Percentiles rank a stretch among this genome's conserved stretches.
phyloP scores from a whole-genome alignment of 1,140 invertebrate species.

The Lysiphlebus fabarum region DNA sequence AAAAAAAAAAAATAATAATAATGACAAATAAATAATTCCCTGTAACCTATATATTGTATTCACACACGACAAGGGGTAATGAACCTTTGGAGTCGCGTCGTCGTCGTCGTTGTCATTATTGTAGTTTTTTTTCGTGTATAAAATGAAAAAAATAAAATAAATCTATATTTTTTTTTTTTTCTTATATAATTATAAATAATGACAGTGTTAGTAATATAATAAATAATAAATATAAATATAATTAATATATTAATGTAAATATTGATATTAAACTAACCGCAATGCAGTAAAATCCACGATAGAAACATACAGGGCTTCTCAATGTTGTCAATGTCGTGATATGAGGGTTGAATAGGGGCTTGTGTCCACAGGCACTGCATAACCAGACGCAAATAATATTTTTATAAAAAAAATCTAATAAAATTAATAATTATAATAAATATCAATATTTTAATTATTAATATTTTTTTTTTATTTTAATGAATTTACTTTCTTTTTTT shows the following conservation, averaged over 20 bases:
- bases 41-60: conserved; percentile 24
- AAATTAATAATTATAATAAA: too few relatives aligned
- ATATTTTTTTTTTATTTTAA: too few relatives aligned
- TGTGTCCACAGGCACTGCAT: conserved; percentile 39
- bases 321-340: conserved; percentile 30
- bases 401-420: too few relatives aligned
- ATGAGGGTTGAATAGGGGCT: conserved; percentile 39
- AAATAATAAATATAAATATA: too few relatives aligned
- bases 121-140: too few relatives aligned
- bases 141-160: too few relatives aligned
- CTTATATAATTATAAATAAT: too few relatives aligned
- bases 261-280: conserved; percentile 34
- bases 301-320: conserved; percentile 35
- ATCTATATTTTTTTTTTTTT: too few relatives aligned
- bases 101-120: too few relatives aligned
- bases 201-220: too few relatives aligned
- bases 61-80: conserved; percentile 23
- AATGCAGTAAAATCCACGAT: conserved; percentile 39
- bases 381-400: conserved; percentile 31
- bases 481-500: too few relatives aligned
- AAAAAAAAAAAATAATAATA: conserved; percentile 9
- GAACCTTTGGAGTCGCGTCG: not conserved
- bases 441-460: too few relatives aligned
- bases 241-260: not conserved
- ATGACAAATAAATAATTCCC: conserved; percentile 10